Base-by-base conservation (phyloP, 2,797 vertebrate genomes). In the Phoebastria nigripes region DNA sequence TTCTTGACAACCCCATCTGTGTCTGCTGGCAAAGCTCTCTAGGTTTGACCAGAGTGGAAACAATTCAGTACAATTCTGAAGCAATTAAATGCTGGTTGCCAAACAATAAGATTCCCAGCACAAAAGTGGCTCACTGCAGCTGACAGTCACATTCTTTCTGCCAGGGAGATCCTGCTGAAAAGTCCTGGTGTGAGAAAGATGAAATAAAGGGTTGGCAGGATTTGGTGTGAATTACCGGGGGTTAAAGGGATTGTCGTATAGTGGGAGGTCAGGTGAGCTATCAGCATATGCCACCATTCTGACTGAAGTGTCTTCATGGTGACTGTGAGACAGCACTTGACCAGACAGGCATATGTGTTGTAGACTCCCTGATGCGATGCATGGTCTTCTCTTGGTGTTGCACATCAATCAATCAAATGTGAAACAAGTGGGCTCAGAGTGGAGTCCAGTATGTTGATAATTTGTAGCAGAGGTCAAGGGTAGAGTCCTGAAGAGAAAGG, bases 1-100 rank as follows among this genome's bases (percentile, higher is more conserved):
- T 90, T 93, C 94, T 92, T 87, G 94, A 96, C 94, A 96, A 39
- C 55, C 89, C 87, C 92, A 94, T 96, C 95, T 97, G 95, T 85
- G 90, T 91, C 74, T 96, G 71, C 82, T 97, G 95, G 96, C 95
- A 94, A 28, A 0, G 0, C 28, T 92, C 15, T 72, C 81, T 77
- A 61, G 41, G 33, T 92, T 85, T 95, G 92, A 95, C 95, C 96
- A 91, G 67, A 95, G 71, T 92, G 95, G 92, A 97, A 97, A 96
- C 90, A 93, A 95, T 94, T 96, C 93, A 92, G 91, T 82, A 79
- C 4, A 26, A 63, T 89, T 94, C 81, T 92, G 63, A 91, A 90
- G 63, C 78, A 82, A 77, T 63, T 88, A 96, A 95, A 82, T 77
- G 5, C 61, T 71, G 14, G 37, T 96, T 96, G 94, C 86, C 90